Evolutionary conservation across 1,140 invertebrate species (phyloP).

Genomic region (Chrysopa pallens): DNA sequence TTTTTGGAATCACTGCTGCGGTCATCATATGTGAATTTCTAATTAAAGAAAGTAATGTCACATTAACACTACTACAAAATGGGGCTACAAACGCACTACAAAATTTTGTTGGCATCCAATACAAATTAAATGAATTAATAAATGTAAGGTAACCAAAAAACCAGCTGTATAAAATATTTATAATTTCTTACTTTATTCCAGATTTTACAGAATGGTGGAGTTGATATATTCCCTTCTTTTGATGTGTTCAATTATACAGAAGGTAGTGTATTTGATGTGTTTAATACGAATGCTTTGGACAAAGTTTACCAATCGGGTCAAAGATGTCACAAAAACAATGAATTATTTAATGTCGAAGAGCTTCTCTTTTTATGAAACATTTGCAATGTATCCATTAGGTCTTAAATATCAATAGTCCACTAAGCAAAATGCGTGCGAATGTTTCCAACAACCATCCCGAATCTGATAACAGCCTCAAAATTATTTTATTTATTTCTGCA

Average conservation of each 20-base stretch:
- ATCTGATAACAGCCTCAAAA: no score
- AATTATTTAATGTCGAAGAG: no score
- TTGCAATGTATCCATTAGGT: no score
- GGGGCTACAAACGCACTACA: constrained; percentile 31
- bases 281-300: no score
- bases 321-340: no score
- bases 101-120: constrained; percentile 31
- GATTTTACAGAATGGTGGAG: constrained; percentile 52
- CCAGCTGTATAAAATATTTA: no score
- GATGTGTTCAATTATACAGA: constrained; percentile 73
- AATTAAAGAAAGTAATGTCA: constrained; percentile 35
- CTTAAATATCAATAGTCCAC: no score
- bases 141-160: constrained; percentile 20
- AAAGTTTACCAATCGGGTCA: no score
- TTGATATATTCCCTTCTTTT: constrained; percentile 76
- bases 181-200: constrained; percentile 16
- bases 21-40: constrained; percentile 50
- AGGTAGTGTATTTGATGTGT: constrained; percentile 12
- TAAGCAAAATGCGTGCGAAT: no score
- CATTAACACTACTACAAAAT: constrained; percentile 34
- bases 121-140: constrained; percentile 29
- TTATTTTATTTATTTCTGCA: no score
- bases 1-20: constrained; percentile 43
- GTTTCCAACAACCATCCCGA: no score
- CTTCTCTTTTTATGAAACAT: no score